Evolutionary conservation across 2,113 vertebrate genomes (phyloP), one percentile per base, ranked within the genome.

Genomic region (Phaethon lepturus): DNA sequence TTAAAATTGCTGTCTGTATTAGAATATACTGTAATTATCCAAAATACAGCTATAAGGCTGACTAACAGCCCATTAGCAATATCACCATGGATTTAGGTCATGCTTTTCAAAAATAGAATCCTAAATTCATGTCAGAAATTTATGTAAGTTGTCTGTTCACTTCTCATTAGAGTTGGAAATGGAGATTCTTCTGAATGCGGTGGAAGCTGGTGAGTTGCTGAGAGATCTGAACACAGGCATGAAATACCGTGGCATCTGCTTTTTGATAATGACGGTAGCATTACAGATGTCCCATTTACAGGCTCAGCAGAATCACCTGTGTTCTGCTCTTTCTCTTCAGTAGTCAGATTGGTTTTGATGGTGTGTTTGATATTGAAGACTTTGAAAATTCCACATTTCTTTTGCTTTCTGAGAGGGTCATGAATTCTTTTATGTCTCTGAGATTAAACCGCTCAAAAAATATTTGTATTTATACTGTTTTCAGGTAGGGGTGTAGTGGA

Each of bases 71-170:
- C 68, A 33, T 80, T 74, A 44, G 72, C 63, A 62, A 67, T 17
- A 77, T 77, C 85, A 29, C 76, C 2, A 0, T 13, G 68, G 94
- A 96, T 95, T 94, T 93, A 84, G 90, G 79, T 92, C 90, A 52
- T 0, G 29, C 76, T 80, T 60, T 53, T 55, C 45, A 66, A 86
- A 96, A 96, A 88, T 67, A 95, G 96, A 53, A 88, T 62, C 88
- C 86, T 29, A 81, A 68, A 80, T 78, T 75, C 9, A 2, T 0
- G 0, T 40, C 56, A 55, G 78, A 42, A 78, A 78, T 87, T 78
- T 4, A 44, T 69, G 17, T 50, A 67, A 87, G 76, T 44, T 19
- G 16, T 63, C 84, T 82, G 6, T 31, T 94, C 33, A 2, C 47
- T 74, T 38, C 66, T 85, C 71, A 8, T 71, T 63, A 71, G 83